Evolutionary conservation across 64 coral and sea anemone species (phyloP), one percentile per base, ranked within the genome.

Genomic region (Stylophora pistillata): DNA sequence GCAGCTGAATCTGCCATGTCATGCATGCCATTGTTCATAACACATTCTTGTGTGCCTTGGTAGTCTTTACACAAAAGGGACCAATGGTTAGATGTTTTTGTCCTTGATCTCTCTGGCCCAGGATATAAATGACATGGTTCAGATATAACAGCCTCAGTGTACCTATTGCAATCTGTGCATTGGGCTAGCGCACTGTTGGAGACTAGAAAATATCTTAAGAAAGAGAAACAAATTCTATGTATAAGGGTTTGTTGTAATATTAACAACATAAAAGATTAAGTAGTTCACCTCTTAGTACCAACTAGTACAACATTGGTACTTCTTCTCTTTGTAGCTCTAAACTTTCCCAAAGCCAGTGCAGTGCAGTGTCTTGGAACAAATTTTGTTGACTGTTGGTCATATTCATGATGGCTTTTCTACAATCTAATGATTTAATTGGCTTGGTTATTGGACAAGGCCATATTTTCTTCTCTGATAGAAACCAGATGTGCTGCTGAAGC

Each of bases 101-200:
- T 12, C 7, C 59, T 73, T 2, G 30, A 71, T 11, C 13, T 18
- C 7, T 30, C 31, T 0, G 68, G 0, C 3, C 0, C 14, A 5
- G 79, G 78, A 30, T 91, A 29, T 0, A 41, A 0, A 0, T 76
- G 57, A 76, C 79, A 74, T 1, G 85, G 79, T n/a, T 56, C 63
- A 15, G 65, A 21, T 0, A 91, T 76, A 54, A 76, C 32, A 0
- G 92, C 78, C 53, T 94, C 82, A 62, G 92, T 69, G n/a, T 92
- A 98, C 0, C 92, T 26, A 11, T 98, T 91, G 33, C 78, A 83
- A 55, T 86, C 74, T 15, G 90, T 81, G 56, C 80, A 79, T 53
- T 86, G 78, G 4, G 89, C 96, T 23, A 89, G 89, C 10, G 89
- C 87, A 73, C 80, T 55, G 20, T 85, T 76, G 32, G 13, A 1